These are phyloP conservation scores for Eristalis intricaria DNA, from an alignment of 2,888 invertebrate species.

Conservation along the genomic window DNA sequence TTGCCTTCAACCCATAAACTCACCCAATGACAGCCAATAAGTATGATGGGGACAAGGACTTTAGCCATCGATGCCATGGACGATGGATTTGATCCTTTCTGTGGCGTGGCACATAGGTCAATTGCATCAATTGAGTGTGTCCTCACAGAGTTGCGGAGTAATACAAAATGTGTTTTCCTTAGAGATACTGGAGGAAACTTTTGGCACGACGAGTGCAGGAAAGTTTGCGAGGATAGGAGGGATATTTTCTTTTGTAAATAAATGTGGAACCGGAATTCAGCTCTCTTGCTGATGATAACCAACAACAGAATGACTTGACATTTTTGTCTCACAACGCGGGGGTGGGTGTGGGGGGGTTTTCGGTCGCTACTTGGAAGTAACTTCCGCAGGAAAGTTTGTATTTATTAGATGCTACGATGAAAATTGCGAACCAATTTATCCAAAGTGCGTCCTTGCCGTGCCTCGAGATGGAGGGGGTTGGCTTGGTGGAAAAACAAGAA, in stretches of 20 bases:
- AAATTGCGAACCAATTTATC: neutral
- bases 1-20: constrained; percentile 23
- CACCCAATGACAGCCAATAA: constrained; percentile 39
- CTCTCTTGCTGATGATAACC: neutral
- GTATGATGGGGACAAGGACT: constrained; percentile 38
- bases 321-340: neutral
- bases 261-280: neutral
- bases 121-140: constrained; percentile 51
- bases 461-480: neutral
- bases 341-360: neutral
- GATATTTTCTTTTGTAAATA: neutral
- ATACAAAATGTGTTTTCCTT: neutral
- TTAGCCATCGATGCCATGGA: constrained; percentile 11
- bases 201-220: neutral
- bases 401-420: neutral
- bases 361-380: neutral
- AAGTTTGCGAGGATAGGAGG: neutral
- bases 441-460: neutral
- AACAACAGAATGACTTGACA: neutral
- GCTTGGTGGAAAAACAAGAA: neutral
- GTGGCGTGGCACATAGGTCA: constrained; percentile 33
- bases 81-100: constrained; percentile 1
- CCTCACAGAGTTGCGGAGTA: neutral
- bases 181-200: neutral
- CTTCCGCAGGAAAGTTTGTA: neutral